Percentiles rank a stretch among this genome's conserved stretches.
Evolutionary conservation across 2,797 vertebrate genomes (phyloP).

Genomic region (Sarcophilus harrisii): DNA sequence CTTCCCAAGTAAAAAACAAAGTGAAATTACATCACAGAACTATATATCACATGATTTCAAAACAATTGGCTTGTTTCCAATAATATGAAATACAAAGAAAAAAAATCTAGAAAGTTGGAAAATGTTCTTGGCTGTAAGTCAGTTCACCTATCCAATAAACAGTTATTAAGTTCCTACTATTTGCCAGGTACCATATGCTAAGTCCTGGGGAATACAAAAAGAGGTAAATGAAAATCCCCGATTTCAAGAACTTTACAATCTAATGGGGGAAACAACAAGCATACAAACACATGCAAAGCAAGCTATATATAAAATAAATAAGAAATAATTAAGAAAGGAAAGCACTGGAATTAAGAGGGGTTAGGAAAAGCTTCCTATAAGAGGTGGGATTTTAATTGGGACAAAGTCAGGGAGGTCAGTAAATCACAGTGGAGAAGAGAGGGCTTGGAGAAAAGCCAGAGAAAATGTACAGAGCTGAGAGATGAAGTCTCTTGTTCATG

Average conservation of each 20-base stretch:
- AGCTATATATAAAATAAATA: background rate
- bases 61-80: background rate
- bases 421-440: background rate
- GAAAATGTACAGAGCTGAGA: background rate
- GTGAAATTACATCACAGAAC: background rate
- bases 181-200: background rate
- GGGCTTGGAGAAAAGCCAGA: background rate
- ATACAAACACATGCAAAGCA: background rate
- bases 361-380: too few relatives aligned
- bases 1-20: background rate
- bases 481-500: background rate
- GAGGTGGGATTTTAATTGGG: background rate
- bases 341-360: too few relatives aligned
- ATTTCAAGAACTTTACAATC: background rate
- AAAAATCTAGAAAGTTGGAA: background rate
- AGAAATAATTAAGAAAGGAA: too few relatives aligned
- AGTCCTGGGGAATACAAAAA: background rate
- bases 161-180: background rate
- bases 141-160: background rate
- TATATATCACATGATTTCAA: background rate
- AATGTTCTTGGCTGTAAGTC: background rate
- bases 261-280: background rate
- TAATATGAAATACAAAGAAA: background rate
- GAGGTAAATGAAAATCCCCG: background rate
- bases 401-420: background rate